Percentiles rank a stretch among this genome's conserved stretches.
phyloP scores from a whole-genome alignment of 2,888 invertebrate genomes.

The Epistrophe eligans region DNA sequence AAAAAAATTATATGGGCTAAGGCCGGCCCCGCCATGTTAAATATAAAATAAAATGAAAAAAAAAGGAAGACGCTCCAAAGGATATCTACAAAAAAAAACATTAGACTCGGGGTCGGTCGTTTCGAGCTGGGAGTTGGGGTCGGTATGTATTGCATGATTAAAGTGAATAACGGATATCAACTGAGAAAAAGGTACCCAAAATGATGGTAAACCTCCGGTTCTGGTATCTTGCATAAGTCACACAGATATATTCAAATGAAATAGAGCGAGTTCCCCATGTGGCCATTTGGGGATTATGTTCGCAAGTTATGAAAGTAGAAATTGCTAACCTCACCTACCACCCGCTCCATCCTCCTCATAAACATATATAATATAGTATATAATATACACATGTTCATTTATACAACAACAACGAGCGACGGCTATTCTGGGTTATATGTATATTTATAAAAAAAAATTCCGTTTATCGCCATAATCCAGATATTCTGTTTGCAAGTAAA shows the following conservation, averaged over 20 bases:
- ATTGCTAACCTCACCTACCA: not conserved
- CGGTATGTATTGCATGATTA: slow-evolving; percentile 51
- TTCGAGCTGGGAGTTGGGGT: not conserved
- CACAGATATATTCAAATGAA: slow-evolving; percentile 38
- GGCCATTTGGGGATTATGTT: slow-evolving; percentile 46
- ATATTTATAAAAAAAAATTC: slow-evolving; percentile 7
- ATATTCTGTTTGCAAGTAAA: slow-evolving; percentile 47
- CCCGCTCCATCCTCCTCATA: not conserved
- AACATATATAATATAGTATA: not conserved
- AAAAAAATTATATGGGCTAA: slow-evolving; percentile 52
- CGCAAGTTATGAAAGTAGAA: slow-evolving; percentile 31
- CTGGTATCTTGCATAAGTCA: slow-evolving; percentile 55
- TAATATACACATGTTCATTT: not conserved
- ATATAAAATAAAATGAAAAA: not conserved
- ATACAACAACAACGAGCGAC: not conserved
- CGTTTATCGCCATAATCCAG: slow-evolving; percentile 50
- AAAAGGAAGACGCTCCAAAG: slow-evolving; percentile 25
- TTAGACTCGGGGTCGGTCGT: slow-evolving; percentile 19
- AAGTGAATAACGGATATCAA: slow-evolving; percentile 61
- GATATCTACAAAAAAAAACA: slow-evolving; percentile 23
- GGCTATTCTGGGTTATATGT: slow-evolving; percentile 2
- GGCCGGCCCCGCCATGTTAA: slow-evolving; percentile 45
- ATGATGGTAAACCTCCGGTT: slow-evolving; percentile 20
- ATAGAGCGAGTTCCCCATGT: slow-evolving; percentile 47
- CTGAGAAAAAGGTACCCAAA: slow-evolving; percentile 25